Percentiles rank a stretch among this genome's conserved stretches.
These are phyloP conservation scores for Prosapia bicincta DNA, from an alignment of 2,888 invertebrate genomes.

Conservation along the genomic window DNA sequence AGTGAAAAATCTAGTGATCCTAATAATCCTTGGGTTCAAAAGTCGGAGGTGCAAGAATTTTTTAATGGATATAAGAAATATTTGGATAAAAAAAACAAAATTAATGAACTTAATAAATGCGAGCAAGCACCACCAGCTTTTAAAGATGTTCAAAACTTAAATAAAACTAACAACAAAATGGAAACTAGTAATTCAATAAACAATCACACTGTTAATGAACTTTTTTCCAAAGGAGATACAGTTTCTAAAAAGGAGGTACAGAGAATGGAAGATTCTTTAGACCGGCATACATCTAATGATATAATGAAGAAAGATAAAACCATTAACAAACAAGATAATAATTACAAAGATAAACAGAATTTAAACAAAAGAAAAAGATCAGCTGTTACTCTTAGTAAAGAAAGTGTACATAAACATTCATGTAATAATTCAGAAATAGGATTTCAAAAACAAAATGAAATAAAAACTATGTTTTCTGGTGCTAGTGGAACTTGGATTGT, in stretches of 20 bases:
- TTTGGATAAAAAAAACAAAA: constrained; percentile 52
- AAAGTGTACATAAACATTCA: too few species aligned
- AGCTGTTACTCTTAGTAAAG: too few species aligned
- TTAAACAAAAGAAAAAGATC: neutral
- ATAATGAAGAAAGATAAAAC: constrained; percentile 43
- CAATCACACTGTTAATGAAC: neutral
- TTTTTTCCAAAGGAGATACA: neutral
- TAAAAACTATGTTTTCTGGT: neutral
- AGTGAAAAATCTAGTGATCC: constrained; percentile 49
- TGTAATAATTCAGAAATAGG: constrained; percentile 42
- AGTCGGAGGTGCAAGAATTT: constrained; percentile 58
- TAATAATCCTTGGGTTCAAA: constrained; percentile 64
- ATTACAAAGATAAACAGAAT: constrained; percentile 20
- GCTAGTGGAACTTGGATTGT: constrained; percentile 29
- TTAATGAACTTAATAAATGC: constrained; percentile 30
- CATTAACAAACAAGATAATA: constrained; percentile 39
- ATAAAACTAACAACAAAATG: neutral
- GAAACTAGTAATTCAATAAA: neutral
- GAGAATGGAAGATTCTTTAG: neutral
- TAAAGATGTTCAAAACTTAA: neutral
- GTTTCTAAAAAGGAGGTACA: neutral
- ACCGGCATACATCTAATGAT: neutral
- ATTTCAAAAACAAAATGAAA: neutral
- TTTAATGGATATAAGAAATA: constrained; percentile 67
- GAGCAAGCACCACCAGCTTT: constrained; percentile 40